Evolutionary conservation across 1,140 invertebrate species (phyloP).

Genomic region (Nomia melanderi): DNA sequence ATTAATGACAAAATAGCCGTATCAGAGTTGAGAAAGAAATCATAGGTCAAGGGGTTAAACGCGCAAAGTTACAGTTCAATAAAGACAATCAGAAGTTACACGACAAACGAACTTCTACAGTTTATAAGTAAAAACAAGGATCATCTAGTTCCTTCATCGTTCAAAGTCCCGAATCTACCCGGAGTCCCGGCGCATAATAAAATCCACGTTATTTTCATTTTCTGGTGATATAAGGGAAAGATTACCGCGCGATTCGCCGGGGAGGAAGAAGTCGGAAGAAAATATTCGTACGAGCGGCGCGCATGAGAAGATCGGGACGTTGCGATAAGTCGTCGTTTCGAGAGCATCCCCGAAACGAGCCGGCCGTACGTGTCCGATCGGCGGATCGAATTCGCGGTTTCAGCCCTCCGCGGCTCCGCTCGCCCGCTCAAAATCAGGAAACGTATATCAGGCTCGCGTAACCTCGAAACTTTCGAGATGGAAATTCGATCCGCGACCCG

Average conservation of each 20-base stretch:
- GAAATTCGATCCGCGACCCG: slow-evolving; percentile 60
- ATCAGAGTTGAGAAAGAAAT: no score
- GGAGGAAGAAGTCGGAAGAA: background rate
- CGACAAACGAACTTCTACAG: no score
- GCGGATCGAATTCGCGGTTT: slow-evolving; percentile 10
- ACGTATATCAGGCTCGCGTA: slow-evolving; percentile 23
- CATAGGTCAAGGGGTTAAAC: no score
- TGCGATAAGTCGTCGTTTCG: slow-evolving; percentile 4
- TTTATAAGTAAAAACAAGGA: no score
- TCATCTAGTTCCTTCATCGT: no score
- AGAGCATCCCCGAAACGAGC: background rate
- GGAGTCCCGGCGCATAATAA: no score
- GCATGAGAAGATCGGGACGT: background rate
- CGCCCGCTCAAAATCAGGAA: slow-evolving; percentile 52
- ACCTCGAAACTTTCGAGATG: slow-evolving; percentile 56
- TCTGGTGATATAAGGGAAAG: no score
- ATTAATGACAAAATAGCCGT: no score
- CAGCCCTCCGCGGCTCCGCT: background rate
- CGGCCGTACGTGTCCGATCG: background rate
- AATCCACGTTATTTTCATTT: no score
- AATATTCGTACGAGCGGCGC: background rate
- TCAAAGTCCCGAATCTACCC: no score
- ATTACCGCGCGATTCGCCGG: background rate
- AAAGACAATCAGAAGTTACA: no score
- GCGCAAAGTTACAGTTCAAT: no score